Evolutionary conservation across 1,140 invertebrate species (phyloP).

Genomic region (Sarcophaga peregrina): DNA sequence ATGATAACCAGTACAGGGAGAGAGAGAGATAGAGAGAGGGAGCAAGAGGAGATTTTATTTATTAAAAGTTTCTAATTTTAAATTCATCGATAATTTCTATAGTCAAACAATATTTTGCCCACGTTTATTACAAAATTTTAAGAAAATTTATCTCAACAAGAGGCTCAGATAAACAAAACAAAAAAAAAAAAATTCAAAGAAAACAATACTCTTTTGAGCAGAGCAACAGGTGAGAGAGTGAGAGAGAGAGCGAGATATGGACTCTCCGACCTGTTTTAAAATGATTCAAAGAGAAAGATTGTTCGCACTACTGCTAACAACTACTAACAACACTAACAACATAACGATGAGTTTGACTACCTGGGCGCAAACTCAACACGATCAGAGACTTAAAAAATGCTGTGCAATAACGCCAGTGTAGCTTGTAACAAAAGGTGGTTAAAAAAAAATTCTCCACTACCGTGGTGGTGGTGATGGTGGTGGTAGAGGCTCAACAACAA

Average conservation of each 20-base stretch:
- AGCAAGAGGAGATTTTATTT: too few species aligned
- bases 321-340: neutral
- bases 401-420: neutral
- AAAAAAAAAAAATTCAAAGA: too few species aligned
- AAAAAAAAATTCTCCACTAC: neutral
- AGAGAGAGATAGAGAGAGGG: too few species aligned
- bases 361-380: conserved; percentile 28
- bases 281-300: neutral
- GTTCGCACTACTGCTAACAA: neutral
- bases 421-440: neutral
- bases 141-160: neutral
- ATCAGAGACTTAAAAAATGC: neutral
- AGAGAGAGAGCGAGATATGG: neutral
- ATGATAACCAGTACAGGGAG: too few species aligned
- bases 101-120: neutral
- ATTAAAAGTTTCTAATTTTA: too few species aligned
- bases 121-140: conserved; percentile 16
- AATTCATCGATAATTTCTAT: too few species aligned
- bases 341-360: neutral
- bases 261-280: conserved; percentile 29
- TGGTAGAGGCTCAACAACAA: too few species aligned
- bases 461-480: too few species aligned
- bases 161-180: neutral
- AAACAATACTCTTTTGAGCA: neutral
- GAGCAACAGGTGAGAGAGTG: neutral